These are phyloP conservation scores for Holothuria scabra DNA, from an alignment of 53 echinoderm and acorn worm genomes.

Conservation along the genomic window DNA sequence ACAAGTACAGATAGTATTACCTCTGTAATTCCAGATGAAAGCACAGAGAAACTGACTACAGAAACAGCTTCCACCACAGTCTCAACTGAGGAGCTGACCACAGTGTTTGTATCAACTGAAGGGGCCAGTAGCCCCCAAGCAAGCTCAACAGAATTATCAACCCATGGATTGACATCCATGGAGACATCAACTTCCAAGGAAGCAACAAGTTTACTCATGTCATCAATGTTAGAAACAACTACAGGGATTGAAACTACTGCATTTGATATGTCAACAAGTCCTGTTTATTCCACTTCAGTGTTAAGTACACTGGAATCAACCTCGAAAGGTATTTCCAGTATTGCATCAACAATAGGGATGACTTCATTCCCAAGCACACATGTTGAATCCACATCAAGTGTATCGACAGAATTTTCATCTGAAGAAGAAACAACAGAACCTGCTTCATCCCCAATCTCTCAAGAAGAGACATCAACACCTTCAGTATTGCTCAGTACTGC, in stretches of 20 bases:
- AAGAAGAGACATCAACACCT: neutral
- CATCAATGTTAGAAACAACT: too few species aligned
- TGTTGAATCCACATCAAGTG: too few species aligned
- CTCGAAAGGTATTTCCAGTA: too few species aligned
- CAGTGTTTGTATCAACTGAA: neutral
- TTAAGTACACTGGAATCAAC: too few species aligned
- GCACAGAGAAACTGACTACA: neutral
- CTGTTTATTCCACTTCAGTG: too few species aligned
- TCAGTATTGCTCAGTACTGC: conserved; percentile 6
- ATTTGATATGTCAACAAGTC: too few species aligned
- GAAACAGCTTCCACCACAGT: neutral
- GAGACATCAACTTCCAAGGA: neutral
- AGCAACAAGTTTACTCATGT: too few species aligned
- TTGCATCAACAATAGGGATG: too few species aligned
- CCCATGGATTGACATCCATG: neutral
- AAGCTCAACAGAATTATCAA: neutral
- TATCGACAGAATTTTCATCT: neutral
- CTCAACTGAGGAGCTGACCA: neutral
- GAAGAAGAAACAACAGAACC: neutral
- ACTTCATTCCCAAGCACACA: too few species aligned
- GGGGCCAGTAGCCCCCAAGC: neutral
- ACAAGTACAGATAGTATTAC: neutral
- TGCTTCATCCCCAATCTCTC: neutral
- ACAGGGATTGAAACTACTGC: too few species aligned
- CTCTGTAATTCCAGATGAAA: neutral